These are phyloP conservation scores for Tanytarsus gracilentus DNA, from an alignment of 2,888 invertebrate genomes.

Conservation along the genomic window DNA sequence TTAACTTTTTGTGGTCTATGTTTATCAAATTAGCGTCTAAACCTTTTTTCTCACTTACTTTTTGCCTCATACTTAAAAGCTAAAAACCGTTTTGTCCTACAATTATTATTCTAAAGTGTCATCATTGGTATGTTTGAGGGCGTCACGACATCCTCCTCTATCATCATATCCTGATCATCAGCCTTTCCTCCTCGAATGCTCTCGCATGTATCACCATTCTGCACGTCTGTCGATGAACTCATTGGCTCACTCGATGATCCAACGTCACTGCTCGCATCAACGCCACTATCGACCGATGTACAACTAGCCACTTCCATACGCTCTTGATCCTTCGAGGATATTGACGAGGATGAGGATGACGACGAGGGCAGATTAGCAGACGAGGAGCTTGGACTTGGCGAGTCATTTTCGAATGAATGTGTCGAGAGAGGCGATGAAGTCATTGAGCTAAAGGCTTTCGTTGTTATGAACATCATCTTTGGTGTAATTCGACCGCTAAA, in stretches of 20 bases:
- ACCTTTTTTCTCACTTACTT: too few relatives aligned
- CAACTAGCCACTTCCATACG: slow-evolving; percentile 14
- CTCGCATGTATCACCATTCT: neutral
- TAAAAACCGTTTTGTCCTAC: too few relatives aligned
- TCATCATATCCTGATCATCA: neutral
- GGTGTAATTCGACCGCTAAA: slow-evolving; percentile 43
- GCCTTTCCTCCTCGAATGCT: neutral
- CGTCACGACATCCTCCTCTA: neutral
- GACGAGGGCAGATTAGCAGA: slow-evolving; percentile 1
- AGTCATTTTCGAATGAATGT: slow-evolving; percentile 15
- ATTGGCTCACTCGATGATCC: neutral
- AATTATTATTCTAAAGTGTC: too few relatives aligned
- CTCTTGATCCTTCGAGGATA: neutral
- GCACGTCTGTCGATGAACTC: neutral
- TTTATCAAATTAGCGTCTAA: too few relatives aligned
- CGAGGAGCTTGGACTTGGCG: neutral
- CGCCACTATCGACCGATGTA: slow-evolving; percentile 10
- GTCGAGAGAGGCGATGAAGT: slow-evolving; percentile 24
- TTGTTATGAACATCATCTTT: slow-evolving; percentile 37
- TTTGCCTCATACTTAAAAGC: too few relatives aligned
- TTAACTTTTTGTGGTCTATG: too few relatives aligned
- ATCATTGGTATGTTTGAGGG: slow-evolving; percentile 11
- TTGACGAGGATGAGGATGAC: neutral
- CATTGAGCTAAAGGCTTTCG: slow-evolving; percentile 21
- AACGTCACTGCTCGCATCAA: slow-evolving; percentile 9